Evolutionary conservation across 2,888 invertebrate genomes (phyloP), one percentile per base, ranked within the genome.

Genomic region (Fragum sueziense): DNA sequence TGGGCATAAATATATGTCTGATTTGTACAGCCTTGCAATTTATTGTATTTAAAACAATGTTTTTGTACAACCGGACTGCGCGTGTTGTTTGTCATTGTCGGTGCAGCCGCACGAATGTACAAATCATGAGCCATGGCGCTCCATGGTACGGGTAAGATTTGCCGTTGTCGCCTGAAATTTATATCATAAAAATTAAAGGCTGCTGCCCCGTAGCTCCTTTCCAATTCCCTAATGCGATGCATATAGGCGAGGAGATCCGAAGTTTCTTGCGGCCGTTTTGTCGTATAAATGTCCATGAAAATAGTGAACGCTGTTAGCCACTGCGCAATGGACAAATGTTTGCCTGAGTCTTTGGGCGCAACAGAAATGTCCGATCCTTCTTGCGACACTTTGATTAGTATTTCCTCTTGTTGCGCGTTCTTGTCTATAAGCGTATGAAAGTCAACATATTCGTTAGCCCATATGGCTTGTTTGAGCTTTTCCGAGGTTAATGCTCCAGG

Each of bases 361-460:
- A 62, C 20, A 27, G 37, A 34, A 2, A 70, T 17, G 20, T n/a
- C n/a, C n/a, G n/a, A n/a, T n/a, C n/a, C n/a, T n/a, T n/a, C n/a
- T n/a, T n/a, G n/a, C n/a, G n/a, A n/a, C n/a, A n/a, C n/a, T n/a
- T n/a, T n/a, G n/a, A n/a, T n/a, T n/a, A n/a, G n/a, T n/a, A n/a
- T n/a, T 27, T 62, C 52, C 9, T 65, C 27, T 9, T 17, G 34
- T 33, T 51, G n/a, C 29, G 47, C 17, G 6, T 17, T 22, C 22
- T 33, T 61, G 33, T 74, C 41, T 33, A 62, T 11, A 27, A 70
- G 54, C 20, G 31, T 6, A 6, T 47, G n/a, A 14, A 75, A n/a
- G 0, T 76, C 76, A 33, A 70, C 34, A 51, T 52, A 76, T 33
- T 76, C 65, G 25, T 65, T 51, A 61, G 62, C 70, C 76, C 70